A percentile compares a stretch with the other conserved stretches of the same genome.
These are phyloP conservation scores for Battus philenor DNA, from an alignment of 1,140 invertebrate species.

Conservation along the genomic window DNA sequence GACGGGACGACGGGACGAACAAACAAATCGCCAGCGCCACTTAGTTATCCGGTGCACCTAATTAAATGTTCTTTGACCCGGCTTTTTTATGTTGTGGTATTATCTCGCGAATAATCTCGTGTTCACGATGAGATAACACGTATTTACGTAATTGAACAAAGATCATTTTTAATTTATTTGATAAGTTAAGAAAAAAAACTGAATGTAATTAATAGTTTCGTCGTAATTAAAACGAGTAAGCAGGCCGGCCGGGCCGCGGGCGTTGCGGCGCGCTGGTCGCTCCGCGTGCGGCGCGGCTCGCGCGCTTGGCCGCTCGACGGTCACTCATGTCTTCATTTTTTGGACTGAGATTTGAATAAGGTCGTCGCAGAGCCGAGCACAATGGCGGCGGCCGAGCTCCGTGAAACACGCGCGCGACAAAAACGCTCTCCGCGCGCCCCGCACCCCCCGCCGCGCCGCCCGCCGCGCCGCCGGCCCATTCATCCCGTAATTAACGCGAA, in stretches of 20 bases:
- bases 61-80: conserved; percentile 9
- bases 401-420: conserved; percentile 50
- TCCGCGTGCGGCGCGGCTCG: neutral
- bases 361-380: conserved; percentile 15
- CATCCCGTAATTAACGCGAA: conserved; percentile 60
- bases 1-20: no score
- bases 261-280: no score
- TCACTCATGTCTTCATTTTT: conserved; percentile 14
- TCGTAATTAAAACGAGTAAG: no score
- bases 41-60: neutral
- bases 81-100: neutral
- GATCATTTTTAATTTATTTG: neutral
- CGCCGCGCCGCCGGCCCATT: conserved; percentile 35
- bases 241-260: neutral
- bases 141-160: conserved; percentile 1
- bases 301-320: neutral
- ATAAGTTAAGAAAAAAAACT: neutral
- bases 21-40: neutral
- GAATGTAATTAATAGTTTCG: no score
- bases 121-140: conserved; percentile 1
- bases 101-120: conserved; percentile 4
- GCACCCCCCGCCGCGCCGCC: conserved; percentile 4
- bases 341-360: conserved; percentile 26
- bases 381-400: conserved; percentile 26
- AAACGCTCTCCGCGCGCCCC: conserved; percentile 23